These are phyloP conservation scores for Fistularia tabacaria DNA, from an alignment of 2,797 vertebrate species.

Conservation along the genomic window DNA sequence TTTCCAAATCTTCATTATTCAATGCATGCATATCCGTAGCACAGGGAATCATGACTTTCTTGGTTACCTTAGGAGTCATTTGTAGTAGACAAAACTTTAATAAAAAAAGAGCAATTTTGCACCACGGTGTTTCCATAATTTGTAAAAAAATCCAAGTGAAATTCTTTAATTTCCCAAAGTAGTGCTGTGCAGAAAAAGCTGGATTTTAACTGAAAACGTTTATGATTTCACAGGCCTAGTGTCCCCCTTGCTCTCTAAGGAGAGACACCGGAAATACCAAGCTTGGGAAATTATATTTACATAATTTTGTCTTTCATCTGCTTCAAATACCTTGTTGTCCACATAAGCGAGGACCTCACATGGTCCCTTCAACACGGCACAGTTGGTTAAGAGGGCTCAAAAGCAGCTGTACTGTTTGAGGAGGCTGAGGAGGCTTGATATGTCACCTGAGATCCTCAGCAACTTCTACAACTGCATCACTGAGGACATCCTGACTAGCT, in stretches of 20 bases:
- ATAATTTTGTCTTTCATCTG: too few species aligned
- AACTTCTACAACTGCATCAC: too few species aligned
- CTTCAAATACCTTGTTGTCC: too few species aligned
- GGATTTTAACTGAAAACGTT: constrained; percentile 30
- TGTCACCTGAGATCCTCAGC: too few species aligned
- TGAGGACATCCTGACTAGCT: too few species aligned
- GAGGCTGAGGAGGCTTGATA: too few species aligned
- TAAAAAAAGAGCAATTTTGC: constrained; percentile 26
- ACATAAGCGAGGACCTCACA: too few species aligned
- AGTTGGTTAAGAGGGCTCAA: too few species aligned
- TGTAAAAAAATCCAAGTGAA: constrained; percentile 41
- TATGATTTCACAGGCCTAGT: constrained; percentile 8
- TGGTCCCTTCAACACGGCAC: too few species aligned
- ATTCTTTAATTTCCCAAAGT: constrained; percentile 38
- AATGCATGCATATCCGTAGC: constrained; percentile 39
- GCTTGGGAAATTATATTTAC: constrained; percentile 1
- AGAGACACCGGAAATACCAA: constrained; percentile 11
- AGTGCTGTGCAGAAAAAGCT: constrained; percentile 44
- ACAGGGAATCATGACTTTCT: constrained; percentile 40
- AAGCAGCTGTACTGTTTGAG: too few species aligned
- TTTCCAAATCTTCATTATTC: constrained; percentile 22
- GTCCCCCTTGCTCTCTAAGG: neutral
- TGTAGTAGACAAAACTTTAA: constrained; percentile 43
- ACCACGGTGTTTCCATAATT: constrained; percentile 20
- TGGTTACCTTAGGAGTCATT: constrained; percentile 37